Conservation (phyloP, 1,140 invertebrate species). For the Scaptomyza hsui region DNA sequence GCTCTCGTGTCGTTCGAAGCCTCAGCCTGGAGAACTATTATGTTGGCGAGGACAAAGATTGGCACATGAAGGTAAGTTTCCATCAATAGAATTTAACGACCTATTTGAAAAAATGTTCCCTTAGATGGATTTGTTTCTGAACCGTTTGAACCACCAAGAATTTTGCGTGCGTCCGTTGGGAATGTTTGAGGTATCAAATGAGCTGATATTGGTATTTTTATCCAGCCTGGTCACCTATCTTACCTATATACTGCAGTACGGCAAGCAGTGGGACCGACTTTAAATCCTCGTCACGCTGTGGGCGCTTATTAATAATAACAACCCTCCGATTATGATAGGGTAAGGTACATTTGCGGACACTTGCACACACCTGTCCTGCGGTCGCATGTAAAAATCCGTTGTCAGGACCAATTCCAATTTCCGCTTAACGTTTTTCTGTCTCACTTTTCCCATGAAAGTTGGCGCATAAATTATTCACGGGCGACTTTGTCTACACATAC, state of each 20-base stretch:
- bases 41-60: slow-evolving; percentile 29
- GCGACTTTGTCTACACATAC: background rate
- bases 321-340: slow-evolving; percentile 20
- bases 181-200: slow-evolving; percentile 66
- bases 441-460: slow-evolving; percentile 73
- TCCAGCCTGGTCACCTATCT: slow-evolving; percentile 65
- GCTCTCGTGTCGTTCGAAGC: slow-evolving; percentile 35
- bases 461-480: slow-evolving; percentile 68
- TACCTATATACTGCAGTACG: slow-evolving; percentile 61
- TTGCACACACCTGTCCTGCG: slow-evolving; percentile 65
- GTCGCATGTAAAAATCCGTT: slow-evolving; percentile 54
- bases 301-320: slow-evolving; percentile 28
- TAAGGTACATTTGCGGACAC: slow-evolving; percentile 18
- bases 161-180: slow-evolving; percentile 59
- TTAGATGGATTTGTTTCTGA: slow-evolving; percentile 61
- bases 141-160: slow-evolving; percentile 45
- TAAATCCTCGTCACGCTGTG: slow-evolving; percentile 65
- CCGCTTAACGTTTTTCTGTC: slow-evolving; percentile 71
- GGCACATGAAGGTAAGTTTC: slow-evolving; percentile 41
- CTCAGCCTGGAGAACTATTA: slow-evolving; percentile 59
- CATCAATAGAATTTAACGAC: background rate
- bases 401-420: slow-evolving; percentile 69
- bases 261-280: slow-evolving; percentile 34
- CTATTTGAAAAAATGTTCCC: background rate
- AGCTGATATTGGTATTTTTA: slow-evolving; percentile 61